Evolutionary conservation across 2,797 vertebrate genomes (phyloP), one percentile per base, ranked within the genome.

Genomic region (Smutsia gigantea): DNA sequence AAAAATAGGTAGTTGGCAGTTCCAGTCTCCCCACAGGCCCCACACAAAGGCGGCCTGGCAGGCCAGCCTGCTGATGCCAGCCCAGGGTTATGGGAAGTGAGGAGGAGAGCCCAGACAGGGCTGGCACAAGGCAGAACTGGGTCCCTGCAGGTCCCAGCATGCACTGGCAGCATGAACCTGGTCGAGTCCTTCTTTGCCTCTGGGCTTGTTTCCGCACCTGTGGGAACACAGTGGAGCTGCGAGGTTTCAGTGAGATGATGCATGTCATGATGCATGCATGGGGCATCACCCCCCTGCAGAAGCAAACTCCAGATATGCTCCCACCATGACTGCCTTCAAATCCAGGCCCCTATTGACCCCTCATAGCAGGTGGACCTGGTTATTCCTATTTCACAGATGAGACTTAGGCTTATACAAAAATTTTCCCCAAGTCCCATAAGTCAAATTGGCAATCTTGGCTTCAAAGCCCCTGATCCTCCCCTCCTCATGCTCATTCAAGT

Each of bases 1-100:
- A 95, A 97, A 98, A 98, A 97, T 96, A 97, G 97, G 97, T 97
- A 95, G 37, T 94, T 97, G 96, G 97, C 97, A 98, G 71, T 89
- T 63, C 25, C 71, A 81, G 91, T 86, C 96, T 97, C 94, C 83
- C 93, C 85, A 92, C 72, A 92, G 92, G 94, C 93, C 82, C 87
- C 82, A 83, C 90, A 96, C 96, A 97, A 97, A 97, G 82, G 94
- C 90, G 13, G 96, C 90, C 94, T 84, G 78, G 91, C 82, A 1
- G 87, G 95, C 88, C 90, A n/a, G 95, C 69, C 87, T 81, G 88
- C 96, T 83, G 94, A 96, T 9, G 53, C 95, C 91, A 86, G 96
- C 90, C 93, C 86, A 27, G 91, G 88, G 83, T 83, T 90, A 87
- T 6, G 19, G 96, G 94, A 97, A 97, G 74, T 0, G 6, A 85